Percentiles rank a stretch among this genome's conserved stretches.
Evolutionary conservation across 2,113 vertebrate species (phyloP).

Genomic region (Dendrocopos noguchii): DNA sequence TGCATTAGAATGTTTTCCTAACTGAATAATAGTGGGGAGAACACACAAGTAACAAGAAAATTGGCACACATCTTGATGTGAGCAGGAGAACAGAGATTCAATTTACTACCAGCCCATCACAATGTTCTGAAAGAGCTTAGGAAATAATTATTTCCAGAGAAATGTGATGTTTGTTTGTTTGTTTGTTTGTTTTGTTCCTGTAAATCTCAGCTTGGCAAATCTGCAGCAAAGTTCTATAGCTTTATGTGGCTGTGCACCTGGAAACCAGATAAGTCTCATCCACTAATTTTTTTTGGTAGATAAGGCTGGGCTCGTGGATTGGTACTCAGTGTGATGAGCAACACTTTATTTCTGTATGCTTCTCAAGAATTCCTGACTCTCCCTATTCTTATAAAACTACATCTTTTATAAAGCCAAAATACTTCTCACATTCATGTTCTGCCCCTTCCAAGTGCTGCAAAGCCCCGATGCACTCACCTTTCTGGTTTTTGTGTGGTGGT

Average conservation of each 20-base stretch:
- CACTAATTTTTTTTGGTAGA: background rate
- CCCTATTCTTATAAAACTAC: background rate
- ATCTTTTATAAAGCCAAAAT: background rate
- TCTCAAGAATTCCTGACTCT: background rate
- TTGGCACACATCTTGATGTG: accelerated
- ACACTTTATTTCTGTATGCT: background rate
- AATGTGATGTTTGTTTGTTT: background rate
- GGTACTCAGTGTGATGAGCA: background rate
- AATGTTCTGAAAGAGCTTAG: background rate
- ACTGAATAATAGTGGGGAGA: background rate
- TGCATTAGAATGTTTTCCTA: background rate
- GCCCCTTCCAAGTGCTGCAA: background rate
- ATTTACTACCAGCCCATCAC: background rate
- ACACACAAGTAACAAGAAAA: background rate
- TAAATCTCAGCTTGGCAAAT: background rate
- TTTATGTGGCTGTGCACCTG: background rate
- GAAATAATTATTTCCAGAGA: background rate
- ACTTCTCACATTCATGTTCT: background rate
- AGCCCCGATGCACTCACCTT: background rate
- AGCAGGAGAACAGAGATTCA: background rate
- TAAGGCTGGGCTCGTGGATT: background rate
- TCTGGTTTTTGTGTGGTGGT: background rate
- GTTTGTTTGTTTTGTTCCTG: background rate
- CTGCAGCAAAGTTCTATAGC: background rate
- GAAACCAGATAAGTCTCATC: background rate